These are phyloP conservation scores for Cantharis nigra DNA, from an alignment of 2,888 invertebrate species.

Conservation along the genomic window DNA sequence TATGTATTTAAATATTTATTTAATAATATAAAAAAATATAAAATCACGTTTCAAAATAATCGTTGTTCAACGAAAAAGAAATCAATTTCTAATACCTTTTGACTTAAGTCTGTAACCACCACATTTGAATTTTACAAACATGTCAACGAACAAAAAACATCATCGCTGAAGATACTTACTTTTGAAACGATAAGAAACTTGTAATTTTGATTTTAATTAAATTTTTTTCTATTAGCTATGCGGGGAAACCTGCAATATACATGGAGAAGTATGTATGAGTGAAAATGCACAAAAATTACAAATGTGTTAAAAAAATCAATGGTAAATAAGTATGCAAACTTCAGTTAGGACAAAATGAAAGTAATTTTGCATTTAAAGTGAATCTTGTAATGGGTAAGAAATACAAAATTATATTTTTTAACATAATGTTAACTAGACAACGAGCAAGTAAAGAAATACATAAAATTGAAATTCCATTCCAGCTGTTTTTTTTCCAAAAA, in stretches of 20 bases:
- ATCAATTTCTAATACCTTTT: background rate
- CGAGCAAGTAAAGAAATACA: no score
- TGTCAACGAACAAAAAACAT: background rate
- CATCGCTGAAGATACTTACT: conserved; percentile 15
- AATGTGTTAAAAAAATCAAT: background rate
- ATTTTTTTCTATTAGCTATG: conserved; percentile 38
- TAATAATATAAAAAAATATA: background rate
- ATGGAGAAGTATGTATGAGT: conserved; percentile 18
- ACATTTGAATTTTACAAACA: background rate
- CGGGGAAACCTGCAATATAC: conserved; percentile 44
- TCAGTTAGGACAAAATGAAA: background rate
- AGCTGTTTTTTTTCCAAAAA: no score
- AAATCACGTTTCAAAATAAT: background rate
- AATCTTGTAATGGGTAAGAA: background rate
- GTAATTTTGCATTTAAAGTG: background rate
- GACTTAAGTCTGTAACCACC: background rate
- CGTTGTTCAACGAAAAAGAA: background rate
- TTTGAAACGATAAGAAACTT: conserved; percentile 4
- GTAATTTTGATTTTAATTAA: background rate
- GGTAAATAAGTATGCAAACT: background rate
- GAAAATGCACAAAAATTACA: background rate
- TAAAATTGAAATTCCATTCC: no score
- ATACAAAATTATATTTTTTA: background rate
- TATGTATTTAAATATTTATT: background rate
- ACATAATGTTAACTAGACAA: no score